Percentiles rank a stretch among this genome's conserved stretches.
Conservation (phyloP, 1,140 invertebrate species). For the Drosophila tani region DNA sequence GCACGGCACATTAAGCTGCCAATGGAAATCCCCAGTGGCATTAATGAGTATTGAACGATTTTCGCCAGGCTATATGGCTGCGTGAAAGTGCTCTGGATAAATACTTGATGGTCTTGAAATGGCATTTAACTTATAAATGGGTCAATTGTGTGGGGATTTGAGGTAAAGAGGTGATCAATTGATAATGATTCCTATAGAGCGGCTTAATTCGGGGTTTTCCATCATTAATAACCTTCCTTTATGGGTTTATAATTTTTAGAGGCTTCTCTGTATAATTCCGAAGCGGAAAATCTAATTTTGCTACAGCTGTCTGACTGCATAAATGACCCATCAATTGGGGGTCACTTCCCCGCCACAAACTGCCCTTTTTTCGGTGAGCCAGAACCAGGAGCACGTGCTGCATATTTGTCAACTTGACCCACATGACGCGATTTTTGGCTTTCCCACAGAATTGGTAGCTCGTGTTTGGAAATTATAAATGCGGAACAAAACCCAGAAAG, state of each 20-base stretch:
- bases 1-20: constrained; percentile 71
- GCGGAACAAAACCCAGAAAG: constrained; percentile 6
- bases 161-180: neutral
- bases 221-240: no score
- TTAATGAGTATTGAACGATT: constrained; percentile 81
- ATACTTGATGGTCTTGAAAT: constrained; percentile 17
- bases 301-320: constrained; percentile 6
- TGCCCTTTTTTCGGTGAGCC: constrained; percentile 11
- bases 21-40: constrained; percentile 69
- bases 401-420: constrained; percentile 76
- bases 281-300: constrained; percentile 7
- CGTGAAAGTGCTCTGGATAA: constrained; percentile 33
- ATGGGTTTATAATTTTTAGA: neutral
- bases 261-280: neutral
- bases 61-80: constrained; percentile 59
- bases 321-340: constrained; percentile 49
- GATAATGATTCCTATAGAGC: no score
- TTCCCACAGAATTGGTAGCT: constrained; percentile 65
- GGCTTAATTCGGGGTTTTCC: neutral
- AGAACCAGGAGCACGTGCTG: constrained; percentile 54
- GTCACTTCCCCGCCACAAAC: neutral
- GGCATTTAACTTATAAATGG: constrained; percentile 22
- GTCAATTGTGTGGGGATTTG: neutral
- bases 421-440: constrained; percentile 50
- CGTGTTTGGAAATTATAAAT: constrained; percentile 68